phyloP scores from a whole-genome alignment of 2,888 invertebrate species.

The Hedychridium roseum region DNA sequence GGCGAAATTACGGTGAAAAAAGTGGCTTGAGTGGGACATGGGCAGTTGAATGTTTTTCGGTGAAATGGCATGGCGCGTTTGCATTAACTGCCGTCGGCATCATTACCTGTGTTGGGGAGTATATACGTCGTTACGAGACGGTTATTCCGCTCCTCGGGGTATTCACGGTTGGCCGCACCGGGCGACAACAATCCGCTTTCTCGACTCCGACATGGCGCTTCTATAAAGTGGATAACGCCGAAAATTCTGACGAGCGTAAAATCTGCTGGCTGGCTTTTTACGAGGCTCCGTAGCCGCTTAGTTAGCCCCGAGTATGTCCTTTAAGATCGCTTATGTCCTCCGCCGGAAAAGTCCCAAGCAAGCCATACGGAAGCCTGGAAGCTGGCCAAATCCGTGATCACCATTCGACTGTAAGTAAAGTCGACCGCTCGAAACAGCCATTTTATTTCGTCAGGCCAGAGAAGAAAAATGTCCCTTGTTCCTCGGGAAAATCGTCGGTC shows the following conservation, averaged over 20 bases:
- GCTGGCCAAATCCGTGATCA: too few relatives aligned
- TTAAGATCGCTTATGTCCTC: conserved; percentile 10
- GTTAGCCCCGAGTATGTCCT: conserved; percentile 26
- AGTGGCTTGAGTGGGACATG: too few relatives aligned
- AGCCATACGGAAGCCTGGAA: not conserved
- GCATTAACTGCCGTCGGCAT: too few relatives aligned
- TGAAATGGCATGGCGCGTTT: too few relatives aligned
- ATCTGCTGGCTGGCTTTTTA: conserved; percentile 29
- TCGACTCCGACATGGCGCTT: conserved; percentile 14
- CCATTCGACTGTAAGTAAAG: too few relatives aligned
- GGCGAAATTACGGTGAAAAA: too few relatives aligned
- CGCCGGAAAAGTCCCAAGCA: not conserved
- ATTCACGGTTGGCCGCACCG: conserved; percentile 30
- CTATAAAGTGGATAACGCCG: conserved; percentile 33
- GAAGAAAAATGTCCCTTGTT: too few relatives aligned
- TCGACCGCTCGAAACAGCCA: too few relatives aligned
- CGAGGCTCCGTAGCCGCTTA: conserved; percentile 22
- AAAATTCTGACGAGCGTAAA: conserved; percentile 32
- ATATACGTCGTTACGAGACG: conserved; percentile 22
- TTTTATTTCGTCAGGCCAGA: too few relatives aligned
- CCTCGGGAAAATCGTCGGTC: too few relatives aligned
- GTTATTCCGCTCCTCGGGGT: conserved; percentile 17
- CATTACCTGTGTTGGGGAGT: too few relatives aligned
- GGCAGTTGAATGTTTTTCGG: too few relatives aligned
- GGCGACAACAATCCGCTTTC: conserved; percentile 32